Conservation (phyloP, 2,797 vertebrate genomes). For the Varecia variegata region DNA sequence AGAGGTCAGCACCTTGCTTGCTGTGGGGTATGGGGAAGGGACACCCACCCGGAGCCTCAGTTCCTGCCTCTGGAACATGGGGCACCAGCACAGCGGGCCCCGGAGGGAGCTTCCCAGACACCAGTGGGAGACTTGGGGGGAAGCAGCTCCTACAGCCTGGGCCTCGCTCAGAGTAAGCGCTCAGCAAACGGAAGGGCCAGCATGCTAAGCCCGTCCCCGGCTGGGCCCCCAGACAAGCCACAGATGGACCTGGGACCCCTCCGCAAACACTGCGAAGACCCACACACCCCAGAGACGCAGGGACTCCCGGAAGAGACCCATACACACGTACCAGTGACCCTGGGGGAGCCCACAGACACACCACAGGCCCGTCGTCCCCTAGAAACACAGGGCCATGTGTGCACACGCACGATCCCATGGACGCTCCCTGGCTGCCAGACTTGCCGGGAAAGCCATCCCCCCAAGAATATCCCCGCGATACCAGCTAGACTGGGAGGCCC, state of each 20-base stretch:
- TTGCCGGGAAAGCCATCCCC: background rate
- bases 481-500: background rate
- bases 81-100: background rate
- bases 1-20: background rate
- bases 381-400: accelerated
- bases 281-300: background rate
- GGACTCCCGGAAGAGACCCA: background rate
- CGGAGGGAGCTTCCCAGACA: background rate
- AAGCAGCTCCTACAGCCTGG: background rate
- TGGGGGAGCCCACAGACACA: background rate
- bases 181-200: accelerated
- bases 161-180: background rate
- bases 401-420: background rate
- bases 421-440: accelerated
- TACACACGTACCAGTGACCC: background rate
- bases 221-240: background rate
- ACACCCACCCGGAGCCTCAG: background rate
- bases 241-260: background rate
- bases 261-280: background rate
- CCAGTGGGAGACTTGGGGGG: background rate
- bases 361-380: too few species aligned
- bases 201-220: background rate
- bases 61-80: background rate
- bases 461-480: background rate
- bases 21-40: background rate